Base-by-base conservation (phyloP, 2,113 vertebrate genomes). In the Amazona vittata region DNA sequence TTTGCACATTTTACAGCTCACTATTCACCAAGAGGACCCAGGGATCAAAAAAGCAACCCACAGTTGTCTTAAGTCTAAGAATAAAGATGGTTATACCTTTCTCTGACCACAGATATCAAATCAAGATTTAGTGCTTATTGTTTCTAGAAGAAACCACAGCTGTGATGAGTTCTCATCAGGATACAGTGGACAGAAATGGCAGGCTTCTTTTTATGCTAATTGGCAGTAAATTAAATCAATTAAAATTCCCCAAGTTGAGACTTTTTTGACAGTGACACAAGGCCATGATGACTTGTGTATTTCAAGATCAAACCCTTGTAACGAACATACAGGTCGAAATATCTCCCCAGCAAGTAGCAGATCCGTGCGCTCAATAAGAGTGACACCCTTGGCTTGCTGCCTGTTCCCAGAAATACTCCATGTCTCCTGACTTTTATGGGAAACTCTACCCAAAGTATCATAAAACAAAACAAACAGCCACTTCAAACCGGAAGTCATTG, bases 281-380 rank as follows among this genome's bases (percentile, higher is more conserved):
- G 12, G 17, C 43, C 9, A 26, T 1, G 2, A 64, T 2, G 3
- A 47, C 1, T 2, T 25, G 11, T 13, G 39, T 29, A 8, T 81
- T 77, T 71, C 50, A 65, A 24, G 57, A 8, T 15, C 46, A 71
- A 37, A 39, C 12, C 8, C 29, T 13, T 21, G 6, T 28, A 12
- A 15, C 0, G 4, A 41, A 19, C 31, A 68, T 15, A 9, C 26
- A 29, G 33, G 50, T n/a, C 3, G 2, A 15, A 44, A 59, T 11
- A 37, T 16, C 46, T 46, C 33, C 33, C 15, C 8, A n/a, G 43
- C 12, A 57, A 49, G 49, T 9, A 41, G 28, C 33, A 35, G 19
- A n/a, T 52, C 33, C 37, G 16, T 37, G 47, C 28, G 31, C 24
- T 59, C 49, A 16, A 0, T 21, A 39, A 29, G 44, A 75, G 43